Evolutionary conservation across 2,797 vertebrate species (phyloP).

Genomic region (Pogoniulus pusillus): DNA sequence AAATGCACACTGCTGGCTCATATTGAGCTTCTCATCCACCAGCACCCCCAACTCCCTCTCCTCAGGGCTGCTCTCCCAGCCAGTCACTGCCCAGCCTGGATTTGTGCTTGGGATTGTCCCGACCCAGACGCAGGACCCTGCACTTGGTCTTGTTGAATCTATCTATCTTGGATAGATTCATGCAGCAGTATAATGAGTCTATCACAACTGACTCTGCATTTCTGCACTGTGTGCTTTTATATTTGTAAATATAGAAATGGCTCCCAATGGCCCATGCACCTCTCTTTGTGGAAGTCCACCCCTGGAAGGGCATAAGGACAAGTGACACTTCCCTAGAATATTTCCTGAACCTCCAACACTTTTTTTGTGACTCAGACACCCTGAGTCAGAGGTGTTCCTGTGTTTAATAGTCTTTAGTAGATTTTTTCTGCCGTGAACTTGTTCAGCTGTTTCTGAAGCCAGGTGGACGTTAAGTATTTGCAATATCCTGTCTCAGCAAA

Average conservation of each 20-base stretch:
- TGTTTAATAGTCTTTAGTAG: not conserved
- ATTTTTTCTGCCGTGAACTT: constrained; percentile 6
- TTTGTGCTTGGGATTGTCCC: too few species aligned
- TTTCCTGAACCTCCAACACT: not conserved
- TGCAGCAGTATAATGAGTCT: not conserved
- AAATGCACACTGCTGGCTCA: too few species aligned
- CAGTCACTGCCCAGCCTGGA: too few species aligned
- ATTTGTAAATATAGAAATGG: not conserved
- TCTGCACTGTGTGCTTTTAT: not conserved
- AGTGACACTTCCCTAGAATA: not conserved
- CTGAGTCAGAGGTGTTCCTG: not conserved
- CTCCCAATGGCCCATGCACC: not conserved
- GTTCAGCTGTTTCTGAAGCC: not conserved
- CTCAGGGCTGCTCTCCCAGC: too few species aligned
- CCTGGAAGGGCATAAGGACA: not conserved
- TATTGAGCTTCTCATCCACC: too few species aligned
- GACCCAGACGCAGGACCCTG: too few species aligned
- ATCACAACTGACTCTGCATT: fast-evolving
- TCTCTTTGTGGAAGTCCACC: not conserved
- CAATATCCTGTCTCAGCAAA: constrained; percentile 32
- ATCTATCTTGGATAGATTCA: too few species aligned
- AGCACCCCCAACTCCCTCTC: too few species aligned
- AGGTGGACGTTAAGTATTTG: not conserved
- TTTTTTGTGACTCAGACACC: not conserved
- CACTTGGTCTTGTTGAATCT: too few species aligned